Conservation (phyloP, 2,113 vertebrate species). For the Brachionichthys hirsutus region DNA sequence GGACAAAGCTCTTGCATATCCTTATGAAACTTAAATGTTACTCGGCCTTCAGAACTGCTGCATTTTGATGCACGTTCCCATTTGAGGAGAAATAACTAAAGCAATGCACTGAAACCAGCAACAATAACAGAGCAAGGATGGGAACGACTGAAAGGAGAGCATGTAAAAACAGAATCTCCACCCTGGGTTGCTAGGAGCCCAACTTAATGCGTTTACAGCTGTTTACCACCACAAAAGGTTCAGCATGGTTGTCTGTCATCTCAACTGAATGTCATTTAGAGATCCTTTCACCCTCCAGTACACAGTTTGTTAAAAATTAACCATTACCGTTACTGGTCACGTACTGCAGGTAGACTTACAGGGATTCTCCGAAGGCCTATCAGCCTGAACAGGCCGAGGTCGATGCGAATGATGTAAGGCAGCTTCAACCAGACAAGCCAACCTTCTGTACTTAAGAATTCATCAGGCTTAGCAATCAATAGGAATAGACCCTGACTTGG, state of each 20-base stretch:
- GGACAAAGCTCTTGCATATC: too few relatives aligned
- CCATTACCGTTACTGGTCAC: neutral
- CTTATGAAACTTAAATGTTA: neutral
- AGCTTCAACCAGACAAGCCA: slow-evolving; percentile 51
- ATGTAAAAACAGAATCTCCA: neutral
- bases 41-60: slow-evolving; percentile 4
- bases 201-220: slow-evolving; percentile 52
- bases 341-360: neutral
- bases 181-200: slow-evolving; percentile 28
- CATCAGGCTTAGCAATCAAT: slow-evolving; percentile 66
- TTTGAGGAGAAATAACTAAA: slow-evolving; percentile 24
- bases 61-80: slow-evolving; percentile 45
- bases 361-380: slow-evolving; percentile 28
- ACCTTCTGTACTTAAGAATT: slow-evolving; percentile 66
- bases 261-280: slow-evolving; percentile 34
- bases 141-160: slow-evolving; percentile 16
- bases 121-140: neutral
- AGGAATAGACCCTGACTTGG: slow-evolving; percentile 51
- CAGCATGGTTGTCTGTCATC: slow-evolving; percentile 31
- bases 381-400: slow-evolving; percentile 32
- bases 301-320: slow-evolving; percentile 6
- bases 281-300: neutral
- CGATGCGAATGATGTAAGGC: slow-evolving; percentile 58
- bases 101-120: slow-evolving; percentile 6
- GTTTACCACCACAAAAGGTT: slow-evolving; percentile 51